Evolutionary conservation across 2,888 invertebrate species (phyloP).

Genomic region (Pinctada fucata): DNA sequence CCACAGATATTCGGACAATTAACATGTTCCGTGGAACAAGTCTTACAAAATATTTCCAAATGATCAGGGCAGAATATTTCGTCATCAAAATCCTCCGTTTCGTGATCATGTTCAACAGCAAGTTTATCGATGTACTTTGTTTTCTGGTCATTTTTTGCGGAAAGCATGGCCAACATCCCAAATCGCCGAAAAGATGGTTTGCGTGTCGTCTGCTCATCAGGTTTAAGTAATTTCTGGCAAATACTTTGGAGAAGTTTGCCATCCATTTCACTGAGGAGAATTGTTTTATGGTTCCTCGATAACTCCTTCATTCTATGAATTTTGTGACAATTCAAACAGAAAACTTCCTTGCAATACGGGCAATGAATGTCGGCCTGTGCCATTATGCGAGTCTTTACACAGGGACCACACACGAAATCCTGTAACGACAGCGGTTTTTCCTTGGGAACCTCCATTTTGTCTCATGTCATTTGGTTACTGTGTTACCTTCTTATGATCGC

Average conservation of each 20-base stretch:
- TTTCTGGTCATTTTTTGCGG: conserved; percentile 3
- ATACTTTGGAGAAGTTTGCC: background rate
- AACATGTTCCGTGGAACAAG: conserved; percentile 8
- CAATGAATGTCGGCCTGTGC: conserved; percentile 15
- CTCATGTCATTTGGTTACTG: no score
- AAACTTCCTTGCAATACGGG: conserved; percentile 20
- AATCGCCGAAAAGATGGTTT: background rate
- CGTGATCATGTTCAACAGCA: conserved; percentile 26
- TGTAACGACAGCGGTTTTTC: background rate
- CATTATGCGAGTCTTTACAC: conserved; percentile 12
- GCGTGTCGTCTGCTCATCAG: background rate
- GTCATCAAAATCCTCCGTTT: conserved; percentile 21
- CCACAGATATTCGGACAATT: conserved; percentile 10
- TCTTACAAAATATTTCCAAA: conserved; percentile 7
- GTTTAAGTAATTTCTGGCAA: background rate
- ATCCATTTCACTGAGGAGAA: conserved; percentile 8
- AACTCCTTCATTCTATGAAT: conserved; percentile 24
- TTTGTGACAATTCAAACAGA: conserved; percentile 27
- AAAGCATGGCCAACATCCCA: background rate
- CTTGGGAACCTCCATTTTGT: no score
- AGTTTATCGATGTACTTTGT: conserved; percentile 19
- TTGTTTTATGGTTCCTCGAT: conserved; percentile 14
- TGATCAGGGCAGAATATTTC: conserved; percentile 28
- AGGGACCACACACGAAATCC: conserved; percentile 25
- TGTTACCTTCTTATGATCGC: no score